Conservation (phyloP, 2,888 invertebrate genomes). For the Hydroisotoma schaefferi region DNA sequence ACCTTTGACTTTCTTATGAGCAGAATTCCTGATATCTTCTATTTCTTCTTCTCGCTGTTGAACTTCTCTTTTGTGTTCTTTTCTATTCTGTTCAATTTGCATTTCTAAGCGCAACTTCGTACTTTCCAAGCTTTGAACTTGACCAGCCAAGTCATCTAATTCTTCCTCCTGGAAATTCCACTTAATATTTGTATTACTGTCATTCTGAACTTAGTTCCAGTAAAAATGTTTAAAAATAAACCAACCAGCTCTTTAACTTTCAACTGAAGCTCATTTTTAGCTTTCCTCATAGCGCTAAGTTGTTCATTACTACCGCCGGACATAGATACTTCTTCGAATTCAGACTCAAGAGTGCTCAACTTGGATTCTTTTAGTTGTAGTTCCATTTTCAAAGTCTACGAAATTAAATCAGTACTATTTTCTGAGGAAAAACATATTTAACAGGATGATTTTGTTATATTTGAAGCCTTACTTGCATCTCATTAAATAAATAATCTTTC, state of each 20-base stretch:
- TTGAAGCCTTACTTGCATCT: constrained; percentile 38
- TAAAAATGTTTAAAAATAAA: not conserved
- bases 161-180: constrained; percentile 69
- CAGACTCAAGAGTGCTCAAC: constrained; percentile 69
- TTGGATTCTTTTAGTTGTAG: constrained; percentile 86
- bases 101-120: constrained; percentile 90
- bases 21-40: constrained; percentile 83
- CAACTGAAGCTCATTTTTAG: constrained; percentile 81
- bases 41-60: constrained; percentile 89
- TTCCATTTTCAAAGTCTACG: constrained; percentile 77
- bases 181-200: not conserved
- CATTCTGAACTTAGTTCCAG: not conserved
- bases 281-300: constrained; percentile 73
- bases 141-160: constrained; percentile 89
- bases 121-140: constrained; percentile 83
- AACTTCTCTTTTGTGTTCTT: constrained; percentile 83
- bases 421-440: not conserved
- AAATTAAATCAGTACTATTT: constrained; percentile 1
- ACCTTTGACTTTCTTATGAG: constrained; percentile 89
- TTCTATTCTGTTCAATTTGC: constrained; percentile 85
- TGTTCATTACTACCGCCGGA: constrained; percentile 80
- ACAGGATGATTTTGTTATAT: not conserved
- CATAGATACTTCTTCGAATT: constrained; percentile 79
- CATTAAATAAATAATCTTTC: constrained; percentile 40
- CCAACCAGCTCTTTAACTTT: constrained; percentile 62